These are phyloP conservation scores for Mellilla xanthometata DNA, from an alignment of 2,888 invertebrate species.

Conservation along the genomic window DNA sequence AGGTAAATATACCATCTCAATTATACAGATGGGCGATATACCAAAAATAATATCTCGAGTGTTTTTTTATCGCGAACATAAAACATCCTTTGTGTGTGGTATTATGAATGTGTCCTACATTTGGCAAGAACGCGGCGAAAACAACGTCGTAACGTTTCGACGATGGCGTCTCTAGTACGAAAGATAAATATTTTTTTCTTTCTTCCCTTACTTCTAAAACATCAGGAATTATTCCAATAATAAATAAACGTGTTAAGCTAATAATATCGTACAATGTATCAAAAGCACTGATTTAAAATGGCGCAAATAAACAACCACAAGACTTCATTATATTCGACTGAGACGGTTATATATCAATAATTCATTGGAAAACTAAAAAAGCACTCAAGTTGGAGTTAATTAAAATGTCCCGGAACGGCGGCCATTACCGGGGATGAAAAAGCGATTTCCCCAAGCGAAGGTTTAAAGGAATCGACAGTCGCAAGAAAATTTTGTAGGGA, in stretches of 20 bases:
- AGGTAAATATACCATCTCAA: slow-evolving; percentile 11
- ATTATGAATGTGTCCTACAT: slow-evolving; percentile 39
- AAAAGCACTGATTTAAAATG: too few relatives aligned
- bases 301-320: neutral
- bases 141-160: slow-evolving; percentile 49
- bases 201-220: slow-evolving; percentile 6
- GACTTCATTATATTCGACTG: slow-evolving; percentile 13
- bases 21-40: slow-evolving; percentile 17
- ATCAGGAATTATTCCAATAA: too few relatives aligned
- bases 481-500: slow-evolving; percentile 61
- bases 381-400: slow-evolving; percentile 57
- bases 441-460: slow-evolving; percentile 72
- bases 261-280: too few relatives aligned
- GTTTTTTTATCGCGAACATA: slow-evolving; percentile 26
- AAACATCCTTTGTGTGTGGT: slow-evolving; percentile 22
- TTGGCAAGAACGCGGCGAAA: slow-evolving; percentile 52
- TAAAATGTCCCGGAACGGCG: slow-evolving; percentile 73
- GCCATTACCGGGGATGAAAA: slow-evolving; percentile 77
- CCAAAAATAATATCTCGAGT: slow-evolving; percentile 12
- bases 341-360: slow-evolving; percentile 50
- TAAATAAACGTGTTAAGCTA: too few relatives aligned
- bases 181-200: slow-evolving; percentile 24
- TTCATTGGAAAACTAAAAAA: slow-evolving; percentile 63
- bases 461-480: slow-evolving; percentile 71
- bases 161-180: slow-evolving; percentile 26